A percentile compares a stretch with the other conserved stretches of the same genome.
Evolutionary conservation across 2,797 vertebrate genomes (phyloP).

Genomic region (Capromys pilorides): DNA sequence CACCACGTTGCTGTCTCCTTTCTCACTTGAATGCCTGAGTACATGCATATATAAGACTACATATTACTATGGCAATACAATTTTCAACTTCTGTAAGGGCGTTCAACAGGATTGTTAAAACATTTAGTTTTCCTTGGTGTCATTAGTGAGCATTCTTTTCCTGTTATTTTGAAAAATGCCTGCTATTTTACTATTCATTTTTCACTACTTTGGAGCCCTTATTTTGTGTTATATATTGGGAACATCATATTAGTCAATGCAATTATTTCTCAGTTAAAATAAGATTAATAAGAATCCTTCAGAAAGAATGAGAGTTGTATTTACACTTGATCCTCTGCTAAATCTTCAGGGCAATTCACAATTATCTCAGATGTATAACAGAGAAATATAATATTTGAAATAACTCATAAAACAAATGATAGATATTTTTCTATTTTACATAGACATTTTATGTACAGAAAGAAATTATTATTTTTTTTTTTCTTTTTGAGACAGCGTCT

Average conservation of each 20-base stretch:
- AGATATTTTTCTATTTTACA: neutral
- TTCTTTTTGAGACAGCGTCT: no score
- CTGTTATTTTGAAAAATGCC: neutral
- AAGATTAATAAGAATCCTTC: neutral
- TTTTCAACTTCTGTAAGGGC: neutral
- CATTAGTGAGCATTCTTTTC: neutral
- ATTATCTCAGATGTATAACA: neutral
- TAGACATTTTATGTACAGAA: neutral
- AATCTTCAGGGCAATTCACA: neutral
- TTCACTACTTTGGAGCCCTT: neutral
- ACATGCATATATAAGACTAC: neutral
- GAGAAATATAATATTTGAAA: constrained; percentile 15
- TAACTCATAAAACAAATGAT: neutral
- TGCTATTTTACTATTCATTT: neutral
- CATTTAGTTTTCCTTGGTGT: neutral
- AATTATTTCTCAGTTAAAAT: constrained; percentile 32
- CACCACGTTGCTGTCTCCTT: neutral
- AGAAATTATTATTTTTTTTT: no score
- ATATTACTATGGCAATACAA: neutral
- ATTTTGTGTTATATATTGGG: neutral
- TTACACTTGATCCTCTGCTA: neutral
- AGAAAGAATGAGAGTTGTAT: neutral
- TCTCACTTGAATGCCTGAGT: neutral
- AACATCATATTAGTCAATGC: neutral
- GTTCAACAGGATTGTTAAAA: neutral